Evolutionary conservation across 2,888 invertebrate genomes (phyloP).

Genomic region (Eurois occulta): DNA sequence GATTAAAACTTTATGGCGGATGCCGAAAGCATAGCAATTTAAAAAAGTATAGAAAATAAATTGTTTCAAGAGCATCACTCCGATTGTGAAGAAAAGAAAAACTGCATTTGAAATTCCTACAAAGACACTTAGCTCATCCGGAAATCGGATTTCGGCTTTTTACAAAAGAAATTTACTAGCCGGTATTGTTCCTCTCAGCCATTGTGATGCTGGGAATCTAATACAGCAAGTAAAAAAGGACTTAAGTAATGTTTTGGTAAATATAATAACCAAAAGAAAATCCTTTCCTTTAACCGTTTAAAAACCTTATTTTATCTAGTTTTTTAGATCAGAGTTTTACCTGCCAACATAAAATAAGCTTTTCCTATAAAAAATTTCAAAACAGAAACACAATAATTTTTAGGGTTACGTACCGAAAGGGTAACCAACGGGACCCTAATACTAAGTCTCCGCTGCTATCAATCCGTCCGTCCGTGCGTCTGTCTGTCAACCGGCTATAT

Average conservation of each 20-base stretch:
- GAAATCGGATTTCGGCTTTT: not conserved
- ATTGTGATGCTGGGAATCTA: not conserved
- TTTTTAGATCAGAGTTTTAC: not conserved
- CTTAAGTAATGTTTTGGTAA: not conserved
- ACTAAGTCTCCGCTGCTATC: too few relatives aligned
- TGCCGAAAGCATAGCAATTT: not conserved
- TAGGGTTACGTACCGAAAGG: too few relatives aligned
- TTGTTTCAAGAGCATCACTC: not conserved
- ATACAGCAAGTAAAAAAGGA: not conserved
- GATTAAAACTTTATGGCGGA: not conserved
- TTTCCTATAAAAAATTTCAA: not conserved
- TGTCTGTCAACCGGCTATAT: too few relatives aligned
- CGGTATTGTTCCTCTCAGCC: not conserved
- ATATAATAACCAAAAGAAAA: not conserved
- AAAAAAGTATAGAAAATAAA: not conserved
- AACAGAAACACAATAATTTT: not conserved
- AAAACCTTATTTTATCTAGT: not conserved
- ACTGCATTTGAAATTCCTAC: not conserved
- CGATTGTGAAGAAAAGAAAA: not conserved
- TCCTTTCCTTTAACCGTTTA: not conserved
- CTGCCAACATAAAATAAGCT: not conserved
- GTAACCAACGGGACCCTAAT: too few relatives aligned
- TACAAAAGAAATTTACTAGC: not conserved
- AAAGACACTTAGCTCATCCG: not conserved
- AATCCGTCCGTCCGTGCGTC: too few relatives aligned